These are phyloP conservation scores for Prunella himalayana DNA, from an alignment of 2,113 vertebrate genomes.

Conservation along the genomic window DNA sequence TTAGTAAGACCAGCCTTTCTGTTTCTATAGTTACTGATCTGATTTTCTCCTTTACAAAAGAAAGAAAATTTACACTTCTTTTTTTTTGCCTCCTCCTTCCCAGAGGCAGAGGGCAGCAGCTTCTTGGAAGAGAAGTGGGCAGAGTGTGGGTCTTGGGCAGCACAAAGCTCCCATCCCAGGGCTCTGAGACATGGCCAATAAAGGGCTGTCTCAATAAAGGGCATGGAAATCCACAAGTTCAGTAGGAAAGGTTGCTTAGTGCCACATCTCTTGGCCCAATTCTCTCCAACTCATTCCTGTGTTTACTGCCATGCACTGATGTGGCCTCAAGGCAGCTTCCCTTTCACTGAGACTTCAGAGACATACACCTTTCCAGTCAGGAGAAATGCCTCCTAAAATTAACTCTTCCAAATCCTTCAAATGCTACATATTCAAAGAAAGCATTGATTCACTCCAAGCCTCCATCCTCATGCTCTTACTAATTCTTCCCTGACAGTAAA, in stretches of 20 bases:
- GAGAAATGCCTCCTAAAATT: background rate
- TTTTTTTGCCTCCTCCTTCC: background rate
- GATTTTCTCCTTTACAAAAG: background rate
- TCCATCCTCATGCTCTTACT: no score
- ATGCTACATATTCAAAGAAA: background rate
- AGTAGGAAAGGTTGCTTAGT: background rate
- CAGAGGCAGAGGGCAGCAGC: background rate
- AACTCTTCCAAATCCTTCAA: background rate
- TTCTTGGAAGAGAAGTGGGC: background rate
- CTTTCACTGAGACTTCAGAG: background rate
- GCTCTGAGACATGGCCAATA: fast-evolving
- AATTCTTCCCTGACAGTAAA: background rate
- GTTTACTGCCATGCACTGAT: background rate
- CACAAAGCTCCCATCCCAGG: fast-evolving
- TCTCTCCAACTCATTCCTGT: fast-evolving
- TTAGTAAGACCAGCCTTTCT: background rate
- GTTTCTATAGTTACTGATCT: background rate
- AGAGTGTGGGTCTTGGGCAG: background rate
- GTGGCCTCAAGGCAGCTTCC: background rate
- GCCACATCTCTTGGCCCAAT: background rate
- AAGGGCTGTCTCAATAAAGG: no score
- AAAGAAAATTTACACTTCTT: background rate
- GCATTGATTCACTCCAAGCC: background rate
- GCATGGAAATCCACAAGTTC: background rate
- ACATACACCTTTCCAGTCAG: background rate